These are phyloP conservation scores for Eucera pruinosa DNA, from an alignment of 2,888 invertebrate species.

Conservation along the genomic window DNA sequence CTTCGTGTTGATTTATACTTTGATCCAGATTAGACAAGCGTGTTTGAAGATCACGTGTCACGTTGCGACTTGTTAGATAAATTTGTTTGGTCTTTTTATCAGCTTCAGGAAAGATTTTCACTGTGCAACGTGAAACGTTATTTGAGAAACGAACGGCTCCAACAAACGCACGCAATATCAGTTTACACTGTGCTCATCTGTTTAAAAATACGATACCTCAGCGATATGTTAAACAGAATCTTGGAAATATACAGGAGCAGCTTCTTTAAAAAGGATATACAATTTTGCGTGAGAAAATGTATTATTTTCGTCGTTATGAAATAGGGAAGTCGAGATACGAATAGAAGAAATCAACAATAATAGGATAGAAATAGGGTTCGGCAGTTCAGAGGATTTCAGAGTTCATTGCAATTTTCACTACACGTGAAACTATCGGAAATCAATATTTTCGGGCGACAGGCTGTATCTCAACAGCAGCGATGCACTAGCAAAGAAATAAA, in stretches of 20 bases:
- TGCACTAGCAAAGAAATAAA: neutral
- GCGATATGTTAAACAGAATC: conserved; percentile 21
- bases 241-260: neutral
- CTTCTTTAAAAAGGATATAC: neutral
- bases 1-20: conserved; percentile 11
- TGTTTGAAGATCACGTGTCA: conserved; percentile 7
- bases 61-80: neutral
- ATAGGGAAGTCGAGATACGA: too few relatives aligned
- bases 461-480: conserved; percentile 3
- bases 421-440: conserved; percentile 29
- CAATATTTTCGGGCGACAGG: conserved; percentile 38
- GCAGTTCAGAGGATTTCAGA: neutral
- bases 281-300: neutral
- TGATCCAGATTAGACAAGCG: conserved; percentile 23
- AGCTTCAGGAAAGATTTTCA: neutral
- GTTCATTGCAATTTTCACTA: conserved; percentile 23
- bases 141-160: neutral
- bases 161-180: neutral
- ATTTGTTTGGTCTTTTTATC: conserved; percentile 34
- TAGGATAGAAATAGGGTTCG: too few relatives aligned
- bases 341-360: too few relatives aligned
- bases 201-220: neutral
- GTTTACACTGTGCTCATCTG: neutral
- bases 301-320: too few relatives aligned
- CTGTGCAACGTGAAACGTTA: neutral